These are phyloP conservation scores for Delphinus delphis DNA, from an alignment of 2,113 vertebrate genomes.

Conservation along the genomic window DNA sequence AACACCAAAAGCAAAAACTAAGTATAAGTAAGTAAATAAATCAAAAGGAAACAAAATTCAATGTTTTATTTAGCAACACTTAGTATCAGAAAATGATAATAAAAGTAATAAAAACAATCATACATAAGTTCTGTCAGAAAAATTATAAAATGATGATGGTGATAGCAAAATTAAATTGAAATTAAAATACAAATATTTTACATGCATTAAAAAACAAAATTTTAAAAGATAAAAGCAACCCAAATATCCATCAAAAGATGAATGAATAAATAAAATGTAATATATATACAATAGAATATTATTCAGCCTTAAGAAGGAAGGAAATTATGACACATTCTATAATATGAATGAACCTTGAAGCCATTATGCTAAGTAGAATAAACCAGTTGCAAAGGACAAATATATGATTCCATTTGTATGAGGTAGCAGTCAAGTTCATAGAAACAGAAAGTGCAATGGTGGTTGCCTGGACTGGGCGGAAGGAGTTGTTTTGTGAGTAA, in stretches of 20 bases:
- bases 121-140: background rate
- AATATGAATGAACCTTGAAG: background rate
- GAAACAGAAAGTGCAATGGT: background rate
- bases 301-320: background rate
- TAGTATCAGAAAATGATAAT: conserved; percentile 3
- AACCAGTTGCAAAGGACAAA: background rate
- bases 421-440: background rate
- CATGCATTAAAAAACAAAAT: conserved; percentile 12
- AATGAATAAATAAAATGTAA: background rate
- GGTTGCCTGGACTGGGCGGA: background rate
- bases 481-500: background rate
- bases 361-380: background rate
- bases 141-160: conserved; percentile 30
- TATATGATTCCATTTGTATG: background rate
- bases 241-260: background rate
- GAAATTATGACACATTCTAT: background rate
- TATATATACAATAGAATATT: background rate
- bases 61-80: background rate
- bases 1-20: conserved; percentile 20
- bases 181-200: conserved; percentile 48
- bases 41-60: conserved; percentile 29
- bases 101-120: conserved; percentile 14
- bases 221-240: background rate
- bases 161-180: background rate
- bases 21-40: background rate